phyloP scores from a whole-genome alignment of 2,113 vertebrate species.

The Procapra przewalskii region DNA sequence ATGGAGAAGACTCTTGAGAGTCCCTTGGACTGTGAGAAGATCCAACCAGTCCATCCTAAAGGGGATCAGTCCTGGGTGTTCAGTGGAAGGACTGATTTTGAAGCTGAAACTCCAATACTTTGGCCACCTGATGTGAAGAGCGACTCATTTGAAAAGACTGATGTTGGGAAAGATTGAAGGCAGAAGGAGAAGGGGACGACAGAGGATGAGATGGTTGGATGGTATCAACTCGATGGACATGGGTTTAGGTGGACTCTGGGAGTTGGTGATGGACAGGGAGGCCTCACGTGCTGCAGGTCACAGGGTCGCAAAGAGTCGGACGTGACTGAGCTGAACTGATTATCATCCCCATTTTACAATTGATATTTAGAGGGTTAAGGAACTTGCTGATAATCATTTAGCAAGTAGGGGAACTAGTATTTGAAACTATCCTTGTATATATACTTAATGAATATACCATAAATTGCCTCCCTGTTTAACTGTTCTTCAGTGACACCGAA shows the following conservation, averaged over 20 bases:
- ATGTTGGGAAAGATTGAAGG: background rate
- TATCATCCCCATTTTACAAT: background rate
- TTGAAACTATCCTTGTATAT: background rate
- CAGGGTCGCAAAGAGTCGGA: fast-evolving
- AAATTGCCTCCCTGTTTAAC: background rate
- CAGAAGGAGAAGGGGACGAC: background rate
- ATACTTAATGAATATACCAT: background rate
- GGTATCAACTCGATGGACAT: background rate
- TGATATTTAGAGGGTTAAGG: background rate
- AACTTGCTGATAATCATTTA: background rate
- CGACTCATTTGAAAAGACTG: background rate
- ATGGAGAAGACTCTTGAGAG: background rate
- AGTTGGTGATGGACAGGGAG: background rate
- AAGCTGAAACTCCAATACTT: background rate
- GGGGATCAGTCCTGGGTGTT: background rate
- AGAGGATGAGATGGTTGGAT: background rate
- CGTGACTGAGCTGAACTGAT: background rate
- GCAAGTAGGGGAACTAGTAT: background rate
- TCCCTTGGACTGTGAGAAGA: background rate
- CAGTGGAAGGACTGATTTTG: background rate
- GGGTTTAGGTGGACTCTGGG: background rate
- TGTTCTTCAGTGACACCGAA: background rate
- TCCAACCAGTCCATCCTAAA: background rate
- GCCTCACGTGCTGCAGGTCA: background rate
- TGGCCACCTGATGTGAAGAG: background rate